A percentile compares a stretch with the other conserved stretches of the same genome.
phyloP scores from a whole-genome alignment of 2,113 vertebrate species.

The Pseudolaguvia tuberculata region DNA sequence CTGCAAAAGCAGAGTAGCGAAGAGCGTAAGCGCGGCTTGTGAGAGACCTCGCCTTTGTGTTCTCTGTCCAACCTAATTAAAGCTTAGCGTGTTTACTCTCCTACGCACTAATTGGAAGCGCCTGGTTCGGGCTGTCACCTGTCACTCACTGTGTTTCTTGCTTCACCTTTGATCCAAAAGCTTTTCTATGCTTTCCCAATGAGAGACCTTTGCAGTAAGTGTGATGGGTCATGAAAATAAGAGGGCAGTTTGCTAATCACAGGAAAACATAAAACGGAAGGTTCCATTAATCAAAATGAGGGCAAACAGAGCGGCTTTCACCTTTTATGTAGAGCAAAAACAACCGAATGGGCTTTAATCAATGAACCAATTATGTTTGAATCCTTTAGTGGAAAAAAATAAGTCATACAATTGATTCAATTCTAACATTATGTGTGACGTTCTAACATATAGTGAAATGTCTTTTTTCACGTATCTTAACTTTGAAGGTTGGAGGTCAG shows the following conservation, averaged over 20 bases:
- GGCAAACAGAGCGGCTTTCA: neutral
- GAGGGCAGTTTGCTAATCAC: conserved; percentile 27
- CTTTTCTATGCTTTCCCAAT: neutral
- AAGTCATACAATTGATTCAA: neutral
- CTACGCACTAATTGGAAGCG: conserved; percentile 22
- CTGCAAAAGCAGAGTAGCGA: neutral
- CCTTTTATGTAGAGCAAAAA: conserved; percentile 27
- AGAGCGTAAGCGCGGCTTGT: neutral
- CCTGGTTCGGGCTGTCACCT: conserved; percentile 9
- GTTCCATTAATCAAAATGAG: conserved; percentile 27
- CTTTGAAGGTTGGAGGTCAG: too few species aligned
- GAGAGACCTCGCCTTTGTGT: neutral
- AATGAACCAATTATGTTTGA: conserved; percentile 6
- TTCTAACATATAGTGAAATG: too few species aligned
- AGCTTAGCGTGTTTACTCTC: conserved; percentile 14
- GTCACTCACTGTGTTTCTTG: neutral
- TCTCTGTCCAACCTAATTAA: neutral
- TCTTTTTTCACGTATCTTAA: too few species aligned
- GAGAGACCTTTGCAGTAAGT: conserved; percentile 9
- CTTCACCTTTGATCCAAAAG: neutral
- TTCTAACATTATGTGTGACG: too few species aligned
- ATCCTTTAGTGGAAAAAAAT: neutral
- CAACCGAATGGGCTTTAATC: neutral
- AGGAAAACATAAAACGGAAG: conserved; percentile 27
- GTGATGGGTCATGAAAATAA: conserved; percentile 15